Evolutionary conservation across 2,113 vertebrate species (phyloP), one percentile per base, ranked within the genome.

Genomic region (Uria lomvia): DNA sequence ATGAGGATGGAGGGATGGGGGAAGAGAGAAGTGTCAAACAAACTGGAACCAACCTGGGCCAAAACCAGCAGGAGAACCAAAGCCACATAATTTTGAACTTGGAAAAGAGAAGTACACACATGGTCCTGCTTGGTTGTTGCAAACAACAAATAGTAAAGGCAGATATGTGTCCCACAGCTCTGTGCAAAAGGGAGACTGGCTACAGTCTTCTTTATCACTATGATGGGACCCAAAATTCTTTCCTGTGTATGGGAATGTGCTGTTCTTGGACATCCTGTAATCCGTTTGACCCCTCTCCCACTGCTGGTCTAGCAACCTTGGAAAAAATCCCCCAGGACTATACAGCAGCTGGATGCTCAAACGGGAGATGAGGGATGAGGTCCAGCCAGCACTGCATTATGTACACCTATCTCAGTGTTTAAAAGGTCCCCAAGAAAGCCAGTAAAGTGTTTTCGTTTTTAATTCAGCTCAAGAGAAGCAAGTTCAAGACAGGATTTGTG

Each of bases 31-130:
- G 34, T 0, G 2, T 36, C 71, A 38, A 60, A 20, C 17, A 10
- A 71, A 34, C 6, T 10, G 42, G 34, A 74, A 90, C 3, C 32
- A 67, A 18, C 19, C 2, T 0, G 0, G 27, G 30, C 15, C 27
- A 59, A 73, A 82, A 65, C 21, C 45, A 92, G 74, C 53, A 17
- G 88, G 32, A 73, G 42, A 45, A 65, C 17, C 3, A 29, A 47
- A 82, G 62, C 24, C 5, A 2, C 2, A 4, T 3, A 7, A 10
- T 36, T 78, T 36, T 52, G 67, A 34, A 29, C 16, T 12, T n/a
- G 81, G 50, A 15, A 58, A 80, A 59, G 38, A 13, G 49, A 77
- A 66, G 24, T 3, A 19, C 2, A 6, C 14, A 1, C 29, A 1
- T 2, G 36, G 38, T 45, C 34, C 27, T 40, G 73, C 11, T 34